A percentile compares a stretch with the other conserved stretches of the same genome.
Conservation (phyloP, 2,888 invertebrate genomes). For the Gryllus longicercus region DNA sequence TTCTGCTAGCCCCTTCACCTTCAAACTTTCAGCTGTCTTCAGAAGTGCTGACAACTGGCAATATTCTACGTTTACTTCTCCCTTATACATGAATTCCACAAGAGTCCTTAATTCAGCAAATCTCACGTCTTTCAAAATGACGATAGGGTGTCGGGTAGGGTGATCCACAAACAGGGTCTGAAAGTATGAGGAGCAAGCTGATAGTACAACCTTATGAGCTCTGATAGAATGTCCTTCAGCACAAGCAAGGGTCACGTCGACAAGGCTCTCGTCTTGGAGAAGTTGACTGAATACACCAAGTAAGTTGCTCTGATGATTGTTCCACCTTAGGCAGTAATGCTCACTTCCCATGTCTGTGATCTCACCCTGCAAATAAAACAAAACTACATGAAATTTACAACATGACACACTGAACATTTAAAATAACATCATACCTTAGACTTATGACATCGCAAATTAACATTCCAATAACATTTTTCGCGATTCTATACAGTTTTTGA, state of each 20-base stretch:
- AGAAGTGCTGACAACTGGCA: slow-evolving; percentile 86
- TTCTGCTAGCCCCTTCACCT: slow-evolving; percentile 89
- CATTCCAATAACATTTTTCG: not conserved
- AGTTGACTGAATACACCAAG: slow-evolving; percentile 95
- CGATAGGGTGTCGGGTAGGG: slow-evolving; percentile 88
- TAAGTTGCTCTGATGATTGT: slow-evolving; percentile 98
- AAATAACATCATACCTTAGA: not conserved
- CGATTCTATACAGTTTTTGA: slow-evolving; percentile 26
- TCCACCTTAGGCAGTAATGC: slow-evolving; percentile 98
- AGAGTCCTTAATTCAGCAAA: slow-evolving; percentile 85
- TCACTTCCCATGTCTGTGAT: slow-evolving; percentile 96
- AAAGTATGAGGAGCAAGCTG: slow-evolving; percentile 94
- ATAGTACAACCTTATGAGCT: slow-evolving; percentile 92
- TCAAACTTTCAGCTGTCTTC: slow-evolving; percentile 88
- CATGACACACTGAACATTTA: not conserved
- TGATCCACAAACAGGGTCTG: slow-evolving; percentile 90
- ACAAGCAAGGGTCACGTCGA: slow-evolving; percentile 95
- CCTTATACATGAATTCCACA: slow-evolving; percentile 95
- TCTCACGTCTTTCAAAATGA: slow-evolving; percentile 91
- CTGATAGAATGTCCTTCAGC: slow-evolving; percentile 92
- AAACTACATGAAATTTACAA: not conserved
- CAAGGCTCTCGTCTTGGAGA: slow-evolving; percentile 91
- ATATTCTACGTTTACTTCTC: slow-evolving; percentile 92
- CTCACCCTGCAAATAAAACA: slow-evolving; percentile 62
- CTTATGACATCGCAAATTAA: not conserved